phyloP scores from a whole-genome alignment of 2,888 invertebrate genomes.

The Drosophila sordidula region DNA sequence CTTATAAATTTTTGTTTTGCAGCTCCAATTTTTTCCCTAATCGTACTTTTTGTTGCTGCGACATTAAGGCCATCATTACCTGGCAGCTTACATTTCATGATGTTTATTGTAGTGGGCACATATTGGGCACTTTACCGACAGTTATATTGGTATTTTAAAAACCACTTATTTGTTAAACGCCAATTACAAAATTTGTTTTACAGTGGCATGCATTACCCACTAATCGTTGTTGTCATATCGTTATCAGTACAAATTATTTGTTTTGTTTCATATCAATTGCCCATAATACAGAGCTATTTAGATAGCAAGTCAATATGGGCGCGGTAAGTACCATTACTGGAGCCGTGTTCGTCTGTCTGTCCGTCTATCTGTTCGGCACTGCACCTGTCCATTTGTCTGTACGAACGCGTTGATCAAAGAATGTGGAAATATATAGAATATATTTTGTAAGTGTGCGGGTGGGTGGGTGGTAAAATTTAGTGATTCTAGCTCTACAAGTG shows the following conservation, averaged over 20 bases:
- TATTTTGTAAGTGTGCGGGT: no score
- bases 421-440: no score
- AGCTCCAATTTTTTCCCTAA: conserved; percentile 63
- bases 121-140: conserved; percentile 88
- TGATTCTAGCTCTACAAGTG: no score
- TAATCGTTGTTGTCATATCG: conserved; percentile 25
- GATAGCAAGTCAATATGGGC: conserved; percentile 43
- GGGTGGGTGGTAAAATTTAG: no score
- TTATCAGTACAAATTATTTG: conserved; percentile 44
- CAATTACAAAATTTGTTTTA: not conserved
- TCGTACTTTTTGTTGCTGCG: conserved; percentile 56
- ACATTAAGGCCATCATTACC: conserved; percentile 92
- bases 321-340: conserved; percentile 39
- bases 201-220: conserved; percentile 24
- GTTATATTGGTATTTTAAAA: conserved; percentile 32
- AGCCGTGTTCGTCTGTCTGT: no score
- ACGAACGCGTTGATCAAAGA: no score
- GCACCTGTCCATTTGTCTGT: no score
- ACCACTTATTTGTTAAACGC: not conserved
- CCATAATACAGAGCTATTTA: conserved; percentile 29
- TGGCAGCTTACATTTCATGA: conserved; percentile 92
- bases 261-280: conserved; percentile 50
- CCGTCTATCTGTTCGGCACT: no score
- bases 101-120: conserved; percentile 92
- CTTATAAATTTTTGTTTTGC: not conserved